phyloP scores from a whole-genome alignment of 2,113 vertebrate genomes.

The Ceyx cyanopectus region DNA sequence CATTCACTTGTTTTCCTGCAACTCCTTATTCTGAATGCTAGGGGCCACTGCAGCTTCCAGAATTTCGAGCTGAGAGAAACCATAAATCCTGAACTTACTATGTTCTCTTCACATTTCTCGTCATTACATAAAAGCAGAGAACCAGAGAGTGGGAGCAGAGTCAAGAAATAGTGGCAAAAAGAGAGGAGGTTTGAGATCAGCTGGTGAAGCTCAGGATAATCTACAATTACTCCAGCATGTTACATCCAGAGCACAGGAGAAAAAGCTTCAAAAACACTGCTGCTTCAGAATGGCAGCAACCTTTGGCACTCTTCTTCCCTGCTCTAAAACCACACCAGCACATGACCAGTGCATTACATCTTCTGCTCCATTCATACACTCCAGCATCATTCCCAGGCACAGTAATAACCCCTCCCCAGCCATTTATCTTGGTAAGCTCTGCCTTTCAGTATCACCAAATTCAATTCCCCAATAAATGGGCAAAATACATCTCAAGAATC shows the following conservation, averaged over 20 bases:
- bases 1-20: background rate
- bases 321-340: background rate
- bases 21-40: slow-evolving; percentile 35
- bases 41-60: slow-evolving; percentile 56
- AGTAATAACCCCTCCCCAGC: background rate
- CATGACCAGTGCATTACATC: rapidly evolving
- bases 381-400: background rate
- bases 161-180: background rate
- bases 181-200: background rate
- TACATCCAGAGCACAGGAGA: background rate
- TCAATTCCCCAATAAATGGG: background rate
- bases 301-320: background rate
- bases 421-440: background rate
- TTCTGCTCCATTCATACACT: background rate
- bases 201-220: background rate
- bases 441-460: rapidly evolving
- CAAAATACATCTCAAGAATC: background rate
- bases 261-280: background rate
- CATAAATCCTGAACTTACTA: background rate
- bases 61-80: background rate
- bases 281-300: background rate
- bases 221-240: background rate
- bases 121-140: background rate
- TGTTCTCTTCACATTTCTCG: background rate
- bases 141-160: background rate